Base-by-base conservation (phyloP, 2,797 vertebrate species). In the Thripadectes ignobilis region DNA sequence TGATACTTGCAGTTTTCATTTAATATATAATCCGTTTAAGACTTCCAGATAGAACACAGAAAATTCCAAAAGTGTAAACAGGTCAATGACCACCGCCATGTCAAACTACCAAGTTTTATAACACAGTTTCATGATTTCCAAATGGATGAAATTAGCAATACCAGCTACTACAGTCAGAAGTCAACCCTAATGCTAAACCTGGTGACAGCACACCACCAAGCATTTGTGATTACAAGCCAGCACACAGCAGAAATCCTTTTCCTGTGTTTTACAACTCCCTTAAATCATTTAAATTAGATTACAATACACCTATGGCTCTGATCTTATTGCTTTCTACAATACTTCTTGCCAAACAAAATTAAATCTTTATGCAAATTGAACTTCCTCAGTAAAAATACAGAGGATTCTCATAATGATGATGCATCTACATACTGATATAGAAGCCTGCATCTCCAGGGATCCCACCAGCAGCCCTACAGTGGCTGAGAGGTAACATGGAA, bases 41-140 rank as follows among this genome's bases (percentile, higher is more conserved):
- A 75, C 2, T 65, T 23, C 9, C 23, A 38, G 13, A 30, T 32
- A 45, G 78, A 69, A 14, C 5, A 3, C 12, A 75, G 34, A 66
- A 87, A 85, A 71, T 32, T 34, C 43, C 30, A 26, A 61, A 82
- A 36, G 12, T 46, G 6, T 30, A 30, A 82, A 69, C 10, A 46
- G 24, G 27, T 12, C 14, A 77, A 19, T 6, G 3, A 7, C 9
- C 9, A 66, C 1, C 2, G 6, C 21, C 12, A 18, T 7, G 34
- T 18, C 51, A 91, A 85, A 59, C 20, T 9, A 45, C 2, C 10
- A 63, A 30, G 14, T 52, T 77, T 26, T 66, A 43, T 16, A 63
- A 45, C 21, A 57, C 12, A 61, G 38, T 23, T 41, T 80, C 21
- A 27, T 29, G 5, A 26, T 69, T 89, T 46, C 46, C 46, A 75